These are phyloP conservation scores for Entomyzon cyanotis DNA, from an alignment of 2,113 vertebrate species.

Conservation along the genomic window DNA sequence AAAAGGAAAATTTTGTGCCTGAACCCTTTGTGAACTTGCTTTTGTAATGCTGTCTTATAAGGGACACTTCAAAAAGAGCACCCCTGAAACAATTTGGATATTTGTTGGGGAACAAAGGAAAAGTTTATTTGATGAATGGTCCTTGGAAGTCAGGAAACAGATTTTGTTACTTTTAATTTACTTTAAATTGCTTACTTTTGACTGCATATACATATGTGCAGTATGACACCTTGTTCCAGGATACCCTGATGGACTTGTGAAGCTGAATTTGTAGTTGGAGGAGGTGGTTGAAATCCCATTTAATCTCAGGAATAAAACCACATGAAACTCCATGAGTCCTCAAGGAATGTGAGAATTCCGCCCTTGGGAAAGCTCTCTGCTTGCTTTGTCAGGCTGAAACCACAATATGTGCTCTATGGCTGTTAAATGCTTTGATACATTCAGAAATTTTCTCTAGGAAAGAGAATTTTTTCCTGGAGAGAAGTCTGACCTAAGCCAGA, in stretches of 20 bases:
- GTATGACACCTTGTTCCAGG: not conserved
- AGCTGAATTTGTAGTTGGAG: not conserved
- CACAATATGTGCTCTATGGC: not conserved
- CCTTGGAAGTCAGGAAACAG: not conserved
- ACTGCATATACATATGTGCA: too few species aligned
- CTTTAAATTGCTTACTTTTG: not conserved
- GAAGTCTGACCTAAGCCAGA: not conserved
- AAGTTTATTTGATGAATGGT: not conserved
- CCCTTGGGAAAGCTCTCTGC: not conserved
- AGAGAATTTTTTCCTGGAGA: not conserved
- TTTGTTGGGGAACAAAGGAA: not conserved
- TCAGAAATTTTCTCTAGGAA: not conserved
- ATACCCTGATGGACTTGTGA: not conserved
- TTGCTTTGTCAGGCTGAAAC: not conserved
- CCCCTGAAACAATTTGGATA: fast-evolving
- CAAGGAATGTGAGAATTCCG: not conserved
- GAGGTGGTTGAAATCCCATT: not conserved
- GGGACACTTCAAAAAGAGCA: not conserved
- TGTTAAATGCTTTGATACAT: not conserved
- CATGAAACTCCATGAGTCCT: not conserved
- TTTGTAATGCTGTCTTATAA: not conserved
- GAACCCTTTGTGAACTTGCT: not conserved
- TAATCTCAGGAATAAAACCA: not conserved
- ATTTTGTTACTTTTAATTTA: not conserved
- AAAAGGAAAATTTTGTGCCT: not conserved